Percentiles rank a stretch among this genome's conserved stretches.
phyloP scores from a whole-genome alignment of 2,113 vertebrate species.

The Perca schrenkii region DNA sequence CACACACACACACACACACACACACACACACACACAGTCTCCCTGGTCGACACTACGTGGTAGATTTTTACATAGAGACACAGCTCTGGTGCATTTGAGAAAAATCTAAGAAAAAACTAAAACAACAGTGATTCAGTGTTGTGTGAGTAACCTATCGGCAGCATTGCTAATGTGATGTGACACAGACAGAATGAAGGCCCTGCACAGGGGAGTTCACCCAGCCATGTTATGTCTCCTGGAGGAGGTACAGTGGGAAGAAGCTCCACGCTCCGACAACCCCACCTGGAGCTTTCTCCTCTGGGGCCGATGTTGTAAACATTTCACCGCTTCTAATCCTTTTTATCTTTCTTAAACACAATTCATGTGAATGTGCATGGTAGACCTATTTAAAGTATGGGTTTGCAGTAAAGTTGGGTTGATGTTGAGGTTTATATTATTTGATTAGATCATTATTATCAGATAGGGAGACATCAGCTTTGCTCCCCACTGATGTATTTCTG shows the following conservation, averaged over 20 bases:
- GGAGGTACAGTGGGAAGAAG: conserved; percentile 52
- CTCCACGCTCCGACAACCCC: conserved; percentile 56
- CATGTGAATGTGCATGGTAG: conserved; percentile 1
- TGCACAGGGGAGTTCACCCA: conserved; percentile 48
- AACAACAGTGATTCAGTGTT: conserved; percentile 13
- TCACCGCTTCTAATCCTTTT: conserved; percentile 23
- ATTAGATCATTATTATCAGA: background rate
- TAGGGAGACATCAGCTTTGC: background rate
- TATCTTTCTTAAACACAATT: conserved; percentile 41
- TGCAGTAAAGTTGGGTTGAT: background rate
- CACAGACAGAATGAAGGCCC: conserved; percentile 53
- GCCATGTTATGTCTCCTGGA: conserved; percentile 60
- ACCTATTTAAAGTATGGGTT: background rate
- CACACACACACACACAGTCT: background rate
- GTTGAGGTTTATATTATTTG: conserved; percentile 21
- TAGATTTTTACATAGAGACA: background rate
- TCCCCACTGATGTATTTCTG: conserved; percentile 18
- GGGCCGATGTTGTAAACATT: conserved; percentile 34
- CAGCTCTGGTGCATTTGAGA: background rate
- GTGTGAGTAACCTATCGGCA: conserved; percentile 24
- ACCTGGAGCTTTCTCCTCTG: conserved; percentile 65
- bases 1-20: background rate
- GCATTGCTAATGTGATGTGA: conserved; percentile 62
- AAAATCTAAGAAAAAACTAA: conserved; percentile 2
- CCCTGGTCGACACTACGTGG: background rate